Conservation (phyloP, 2,797 vertebrate species). For the Ctenopoma kingsleyae region DNA sequence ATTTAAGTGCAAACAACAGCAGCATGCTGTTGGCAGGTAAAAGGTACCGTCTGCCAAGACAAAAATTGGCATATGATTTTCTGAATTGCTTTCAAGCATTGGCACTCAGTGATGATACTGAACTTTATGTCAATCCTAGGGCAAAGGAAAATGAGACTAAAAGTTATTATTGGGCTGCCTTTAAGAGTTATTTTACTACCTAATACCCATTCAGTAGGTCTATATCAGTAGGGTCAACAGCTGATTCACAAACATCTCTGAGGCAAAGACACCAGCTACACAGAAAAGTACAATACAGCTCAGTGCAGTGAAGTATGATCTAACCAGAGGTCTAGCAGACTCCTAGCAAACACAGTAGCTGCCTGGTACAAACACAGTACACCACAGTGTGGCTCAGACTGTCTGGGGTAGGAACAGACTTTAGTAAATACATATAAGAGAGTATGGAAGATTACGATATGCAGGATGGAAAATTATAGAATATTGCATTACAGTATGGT, state of each 20-base stretch:
- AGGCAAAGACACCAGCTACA: slow-evolving; percentile 17
- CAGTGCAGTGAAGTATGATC: slow-evolving; percentile 30
- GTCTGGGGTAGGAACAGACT: slow-evolving; percentile 28
- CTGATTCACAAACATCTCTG: slow-evolving; percentile 40
- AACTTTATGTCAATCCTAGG: slow-evolving; percentile 13
- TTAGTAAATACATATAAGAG: slow-evolving; percentile 26
- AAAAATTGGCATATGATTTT: slow-evolving; percentile 34
- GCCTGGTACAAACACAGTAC: slow-evolving; percentile 42
- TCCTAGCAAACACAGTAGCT: slow-evolving; percentile 32
- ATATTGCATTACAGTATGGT: not conserved
- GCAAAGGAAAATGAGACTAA: slow-evolving; percentile 20
- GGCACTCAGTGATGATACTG: slow-evolving; percentile 17
- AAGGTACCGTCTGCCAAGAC: slow-evolving; percentile 21
- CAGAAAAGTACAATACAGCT: slow-evolving; percentile 18
- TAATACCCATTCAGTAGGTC: not conserved
- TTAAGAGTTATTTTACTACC: slow-evolving; percentile 8
- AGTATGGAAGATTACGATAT: slow-evolving; percentile 7
- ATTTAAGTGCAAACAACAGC: slow-evolving; percentile 38
- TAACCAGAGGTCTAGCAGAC: slow-evolving; percentile 37
- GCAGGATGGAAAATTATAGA: slow-evolving; percentile 19
- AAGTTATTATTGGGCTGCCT: slow-evolving; percentile 5
- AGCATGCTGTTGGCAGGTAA: slow-evolving; percentile 36
- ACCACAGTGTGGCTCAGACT: slow-evolving; percentile 37
- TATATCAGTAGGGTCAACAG: slow-evolving; percentile 27
- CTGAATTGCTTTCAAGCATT: slow-evolving; percentile 40